A percentile compares a stretch with the other conserved stretches of the same genome.
phyloP scores from a whole-genome alignment of 2,888 invertebrate species.

The Thecocarcelia acutangulata region DNA sequence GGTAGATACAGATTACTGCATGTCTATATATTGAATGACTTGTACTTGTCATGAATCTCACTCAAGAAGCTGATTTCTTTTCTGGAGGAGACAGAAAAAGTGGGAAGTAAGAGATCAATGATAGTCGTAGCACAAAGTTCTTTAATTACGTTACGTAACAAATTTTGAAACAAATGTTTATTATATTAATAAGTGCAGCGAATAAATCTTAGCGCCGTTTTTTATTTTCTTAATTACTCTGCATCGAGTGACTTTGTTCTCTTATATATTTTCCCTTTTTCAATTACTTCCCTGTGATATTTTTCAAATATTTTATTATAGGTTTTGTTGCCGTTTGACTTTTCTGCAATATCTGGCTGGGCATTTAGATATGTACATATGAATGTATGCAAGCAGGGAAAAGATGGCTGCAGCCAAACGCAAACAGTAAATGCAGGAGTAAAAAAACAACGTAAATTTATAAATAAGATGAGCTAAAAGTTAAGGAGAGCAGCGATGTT shows the following conservation, averaged over 20 bases:
- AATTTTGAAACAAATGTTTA: no score
- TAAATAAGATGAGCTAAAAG: neutral
- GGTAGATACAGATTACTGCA: no score
- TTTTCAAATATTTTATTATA: neutral
- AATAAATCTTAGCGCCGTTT: no score
- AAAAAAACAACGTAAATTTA: neutral
- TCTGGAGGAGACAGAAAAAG: no score
- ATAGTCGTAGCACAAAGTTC: no score
- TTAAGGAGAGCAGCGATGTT: neutral
- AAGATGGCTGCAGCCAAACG: constrained; percentile 43
- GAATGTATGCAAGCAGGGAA: neutral
- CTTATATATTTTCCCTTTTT: constrained; percentile 22
- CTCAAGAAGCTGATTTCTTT: no score
- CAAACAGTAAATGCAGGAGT: constrained; percentile 5
- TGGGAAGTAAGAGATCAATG: no score
- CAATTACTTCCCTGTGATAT: neutral
- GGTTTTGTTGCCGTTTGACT: constrained; percentile 22
- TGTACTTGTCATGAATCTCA: no score
- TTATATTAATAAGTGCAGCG: no score
- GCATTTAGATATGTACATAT: neutral
- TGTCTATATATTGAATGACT: no score
- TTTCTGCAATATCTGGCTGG: constrained; percentile 7
- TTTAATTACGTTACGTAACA: no score
- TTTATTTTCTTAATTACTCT: neutral
- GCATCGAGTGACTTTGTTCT: neutral